These are phyloP conservation scores for Lophius piscatorius DNA, from an alignment of 2,113 vertebrate genomes.

Conservation along the genomic window DNA sequence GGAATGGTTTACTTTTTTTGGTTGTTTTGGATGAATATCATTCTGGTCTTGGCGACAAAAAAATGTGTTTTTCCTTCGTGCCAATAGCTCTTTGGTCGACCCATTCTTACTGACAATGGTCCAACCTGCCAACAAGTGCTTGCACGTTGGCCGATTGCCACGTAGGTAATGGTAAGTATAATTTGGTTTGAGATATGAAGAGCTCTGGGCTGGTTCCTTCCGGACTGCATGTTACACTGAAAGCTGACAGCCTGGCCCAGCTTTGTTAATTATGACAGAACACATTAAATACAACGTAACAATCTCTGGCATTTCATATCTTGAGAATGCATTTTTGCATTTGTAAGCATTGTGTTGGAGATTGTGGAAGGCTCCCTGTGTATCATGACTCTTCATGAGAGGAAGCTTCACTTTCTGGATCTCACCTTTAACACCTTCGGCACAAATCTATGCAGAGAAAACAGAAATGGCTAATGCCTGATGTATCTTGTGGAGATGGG, in stretches of 20 bases:
- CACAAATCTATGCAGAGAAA: too few relatives aligned
- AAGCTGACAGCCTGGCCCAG: slow-evolving; percentile 2
- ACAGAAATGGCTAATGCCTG: too few relatives aligned
- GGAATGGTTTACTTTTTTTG: not conserved
- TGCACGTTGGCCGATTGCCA: slow-evolving; percentile 21
- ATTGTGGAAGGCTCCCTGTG: not conserved
- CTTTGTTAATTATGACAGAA: too few relatives aligned
- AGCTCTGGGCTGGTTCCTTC: slow-evolving; percentile 10
- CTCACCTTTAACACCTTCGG: not conserved
- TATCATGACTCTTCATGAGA: too few relatives aligned
- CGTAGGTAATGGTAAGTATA: slow-evolving; percentile 8
- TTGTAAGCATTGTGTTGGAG: not conserved
- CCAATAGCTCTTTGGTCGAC: too few relatives aligned
- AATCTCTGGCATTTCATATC: slow-evolving; percentile 10
- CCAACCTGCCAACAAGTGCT: too few relatives aligned
- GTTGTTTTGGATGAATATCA: not conserved
- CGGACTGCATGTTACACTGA: slow-evolving; percentile 12
- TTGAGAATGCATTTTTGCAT: not conserved
- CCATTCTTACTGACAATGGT: slow-evolving; percentile 5
- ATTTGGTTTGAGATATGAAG: slow-evolving; percentile 24
- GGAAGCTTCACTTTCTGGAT: not conserved
- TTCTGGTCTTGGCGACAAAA: too few relatives aligned
- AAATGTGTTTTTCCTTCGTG: too few relatives aligned
- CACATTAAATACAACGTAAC: too few relatives aligned
- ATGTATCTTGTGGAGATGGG: too few relatives aligned